Base-by-base conservation (phyloP, 2,888 invertebrate genomes). In the Baccha elongata region DNA sequence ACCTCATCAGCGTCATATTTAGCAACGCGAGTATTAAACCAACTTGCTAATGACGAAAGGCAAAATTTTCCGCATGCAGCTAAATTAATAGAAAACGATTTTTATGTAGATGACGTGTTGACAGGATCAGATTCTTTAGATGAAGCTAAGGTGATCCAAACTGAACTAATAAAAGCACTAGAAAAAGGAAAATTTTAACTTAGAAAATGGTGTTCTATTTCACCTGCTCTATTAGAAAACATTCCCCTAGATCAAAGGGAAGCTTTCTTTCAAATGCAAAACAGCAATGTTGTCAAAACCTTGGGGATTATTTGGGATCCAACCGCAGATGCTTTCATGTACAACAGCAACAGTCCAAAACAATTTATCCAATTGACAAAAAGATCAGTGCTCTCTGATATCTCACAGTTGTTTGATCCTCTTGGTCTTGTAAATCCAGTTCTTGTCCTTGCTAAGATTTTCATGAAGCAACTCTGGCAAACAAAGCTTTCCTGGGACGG, bases 341-440 rank as follows among this genome's bases (percentile, higher is more conserved):
- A 32, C 40, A 37, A 29, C 37, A 44, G n/a, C 10, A n/a, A 50
- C 10, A 15, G 8, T 48, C 11, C 26, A 19, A 17, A n/a, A 10
- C 4, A 13, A 8, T 10, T 11, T 35, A 46, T 40, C 7, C 7
- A 35, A 35, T 55, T 87, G n/a, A 84, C 75, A 42, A n/a, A n/a
- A n/a, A n/a, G n/a, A n/a, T n/a, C n/a, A n/a, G n/a, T n/a, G n/a
- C n/a, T n/a, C n/a, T n/a, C n/a, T n/a, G n/a, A n/a, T n/a, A n/a
- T n/a, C n/a, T n/a, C n/a, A n/a, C n/a, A n/a, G n/a, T n/a, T n/a
- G 86, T 86, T 69, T 48, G 85, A 87, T 44, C 86, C 86, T 0
- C 44, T 86, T 11, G 86, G 84, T 5, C 7, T 29, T 5, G 29
- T 29, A 6, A 29, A 29, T 6, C 29, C 29, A 29, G 29, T 29